Percentiles rank a stretch among this genome's conserved stretches.
phyloP scores from a whole-genome alignment of 2,113 vertebrate genomes.

The Theristicus caerulescens region DNA sequence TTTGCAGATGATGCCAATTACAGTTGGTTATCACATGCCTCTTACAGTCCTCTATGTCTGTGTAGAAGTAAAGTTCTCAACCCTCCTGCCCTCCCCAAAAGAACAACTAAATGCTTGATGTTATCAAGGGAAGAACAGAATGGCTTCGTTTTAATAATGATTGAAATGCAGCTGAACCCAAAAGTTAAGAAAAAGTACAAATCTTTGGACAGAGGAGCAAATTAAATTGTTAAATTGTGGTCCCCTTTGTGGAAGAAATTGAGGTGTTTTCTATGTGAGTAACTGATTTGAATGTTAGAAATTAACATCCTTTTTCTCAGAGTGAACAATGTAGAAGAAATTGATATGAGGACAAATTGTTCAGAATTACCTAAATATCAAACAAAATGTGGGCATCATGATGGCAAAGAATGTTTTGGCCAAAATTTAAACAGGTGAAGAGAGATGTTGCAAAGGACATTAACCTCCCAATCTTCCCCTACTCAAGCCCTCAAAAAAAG shows the following conservation, averaged over 20 bases:
- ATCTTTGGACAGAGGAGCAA: background rate
- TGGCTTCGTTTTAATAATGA: background rate
- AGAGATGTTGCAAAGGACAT: background rate
- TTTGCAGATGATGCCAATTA: background rate
- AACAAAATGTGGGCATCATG: background rate
- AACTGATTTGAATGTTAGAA: background rate
- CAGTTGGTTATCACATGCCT: background rate
- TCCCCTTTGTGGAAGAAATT: background rate
- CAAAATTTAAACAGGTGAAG: background rate
- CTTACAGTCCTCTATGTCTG: background rate
- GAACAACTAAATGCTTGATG: background rate
- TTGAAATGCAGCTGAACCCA: background rate
- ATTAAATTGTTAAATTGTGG: background rate
- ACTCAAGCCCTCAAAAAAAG: background rate
- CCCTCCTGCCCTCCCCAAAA: background rate
- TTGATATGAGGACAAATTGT: background rate
- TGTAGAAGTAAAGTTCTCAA: background rate
- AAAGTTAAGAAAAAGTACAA: background rate
- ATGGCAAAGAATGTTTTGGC: background rate
- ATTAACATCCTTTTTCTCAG: background rate
- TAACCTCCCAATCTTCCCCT: background rate
- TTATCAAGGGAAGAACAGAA: background rate
- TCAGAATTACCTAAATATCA: background rate
- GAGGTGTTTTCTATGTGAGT: background rate
- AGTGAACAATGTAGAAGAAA: background rate